phyloP scores from a whole-genome alignment of 2,113 vertebrate genomes.

The Panthera leo region DNA sequence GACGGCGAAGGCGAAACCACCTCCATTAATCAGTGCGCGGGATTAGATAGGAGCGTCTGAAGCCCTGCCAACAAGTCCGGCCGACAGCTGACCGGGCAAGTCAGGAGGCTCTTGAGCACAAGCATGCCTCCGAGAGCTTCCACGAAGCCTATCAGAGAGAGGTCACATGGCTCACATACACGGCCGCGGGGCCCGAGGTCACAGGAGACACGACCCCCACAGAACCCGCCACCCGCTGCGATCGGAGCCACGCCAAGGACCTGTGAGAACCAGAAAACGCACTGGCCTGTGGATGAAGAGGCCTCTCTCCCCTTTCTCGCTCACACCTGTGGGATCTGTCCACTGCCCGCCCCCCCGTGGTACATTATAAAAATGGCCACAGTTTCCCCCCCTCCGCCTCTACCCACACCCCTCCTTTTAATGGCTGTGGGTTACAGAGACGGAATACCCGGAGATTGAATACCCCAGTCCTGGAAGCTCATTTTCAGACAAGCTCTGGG shows the following conservation, averaged over 20 bases:
- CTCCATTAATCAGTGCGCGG: not conserved
- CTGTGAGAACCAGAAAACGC: not conserved
- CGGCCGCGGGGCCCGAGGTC: not conserved
- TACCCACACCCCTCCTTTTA: not conserved
- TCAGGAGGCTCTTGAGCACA: not conserved
- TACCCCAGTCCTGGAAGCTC: not conserved
- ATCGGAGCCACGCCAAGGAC: not conserved
- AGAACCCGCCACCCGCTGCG: not conserved
- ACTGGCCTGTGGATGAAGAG: not conserved
- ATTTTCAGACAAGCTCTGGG: not conserved
- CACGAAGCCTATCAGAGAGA: not conserved
- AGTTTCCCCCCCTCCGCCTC: not conserved
- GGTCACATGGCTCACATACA: not conserved
- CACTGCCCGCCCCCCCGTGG: fast-evolving
- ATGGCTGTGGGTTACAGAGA: too few species aligned
- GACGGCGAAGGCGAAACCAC: not conserved
- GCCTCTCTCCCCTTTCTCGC: not conserved
- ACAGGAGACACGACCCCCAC: not conserved
- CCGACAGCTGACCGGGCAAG: not conserved
- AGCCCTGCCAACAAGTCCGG: not conserved
- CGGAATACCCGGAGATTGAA: not conserved
- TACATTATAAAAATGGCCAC: not conserved
- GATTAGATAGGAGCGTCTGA: conserved; percentile 51
- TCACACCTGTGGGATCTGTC: not conserved
- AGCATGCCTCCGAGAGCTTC: not conserved